Evolutionary conservation across 2,888 invertebrate genomes (phyloP), one percentile per base, ranked within the genome.

Genomic region (Agapostemon virescens): DNA sequence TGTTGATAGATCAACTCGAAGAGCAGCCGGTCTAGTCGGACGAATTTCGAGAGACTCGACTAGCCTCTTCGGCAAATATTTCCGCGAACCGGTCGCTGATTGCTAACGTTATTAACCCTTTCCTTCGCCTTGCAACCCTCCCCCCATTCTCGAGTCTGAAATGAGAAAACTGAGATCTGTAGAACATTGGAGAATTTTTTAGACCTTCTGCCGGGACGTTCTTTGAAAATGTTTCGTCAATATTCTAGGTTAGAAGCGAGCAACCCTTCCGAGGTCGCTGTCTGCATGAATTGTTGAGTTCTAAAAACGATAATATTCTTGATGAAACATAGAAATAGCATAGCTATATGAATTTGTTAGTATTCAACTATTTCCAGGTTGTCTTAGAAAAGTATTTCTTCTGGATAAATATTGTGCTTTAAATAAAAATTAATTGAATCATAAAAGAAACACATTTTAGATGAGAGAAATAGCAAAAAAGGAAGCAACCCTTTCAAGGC

Each of bases 1-100:
- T 84, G 84, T 86, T 84, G 84, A 86, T 85, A 85, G 77, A 74
- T 70, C 72, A 76, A 78, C 83, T 63, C 74, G 67, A 72, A 71
- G 74, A 82, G 80, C 79, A 67, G 77, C 61, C 76, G 74, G 74
- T 66, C 75, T 69, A 76, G 68, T 73, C 69, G 2, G 74, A 58
- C 67, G 36, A 73, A 63, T 84, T 84, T 84, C 36, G 63, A 11
- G 33, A 13, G 36, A 36, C 55, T 55, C 55, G 55, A 2, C 55
- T 55, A 26, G 15, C 17, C 55, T 55, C 26, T 7, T 55, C 55
- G 26, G 26, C 26, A 55, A 55, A 55, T 55, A 55, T 55, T 26
- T 26, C 17, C 26, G 17, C 26, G 17, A 30, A 26, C 26, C 55
- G 55, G 2, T 55, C 55, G 55, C 26, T 30, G 26, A 30, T 55